These are phyloP conservation scores for Manis javanica DNA, from an alignment of 2,797 vertebrate species.

Conservation along the genomic window DNA sequence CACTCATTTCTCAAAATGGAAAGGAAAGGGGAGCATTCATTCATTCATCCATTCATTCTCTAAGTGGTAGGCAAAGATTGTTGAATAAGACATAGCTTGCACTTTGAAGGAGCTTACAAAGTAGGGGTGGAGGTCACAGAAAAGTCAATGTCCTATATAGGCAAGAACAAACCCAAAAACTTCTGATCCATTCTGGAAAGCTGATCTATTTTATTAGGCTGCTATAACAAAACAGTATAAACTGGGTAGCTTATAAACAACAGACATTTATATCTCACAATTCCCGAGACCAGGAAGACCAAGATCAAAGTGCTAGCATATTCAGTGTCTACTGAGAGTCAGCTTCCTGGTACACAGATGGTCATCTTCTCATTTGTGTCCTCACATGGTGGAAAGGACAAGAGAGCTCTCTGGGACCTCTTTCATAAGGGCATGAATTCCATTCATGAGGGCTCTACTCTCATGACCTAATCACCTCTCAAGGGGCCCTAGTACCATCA, in stretches of 20 bases:
- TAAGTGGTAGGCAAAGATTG: conserved; percentile 2
- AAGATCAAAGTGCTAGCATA: background rate
- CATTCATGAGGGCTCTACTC: background rate
- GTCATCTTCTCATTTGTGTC: background rate
- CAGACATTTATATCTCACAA: background rate
- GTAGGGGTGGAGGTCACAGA: background rate
- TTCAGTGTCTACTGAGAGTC: background rate
- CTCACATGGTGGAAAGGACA: background rate
- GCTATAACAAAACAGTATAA: background rate
- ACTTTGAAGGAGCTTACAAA: background rate
- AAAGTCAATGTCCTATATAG: background rate
- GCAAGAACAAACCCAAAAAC: background rate
- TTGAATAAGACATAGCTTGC: background rate
- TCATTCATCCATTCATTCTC: background rate
- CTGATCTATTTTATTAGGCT: background rate
- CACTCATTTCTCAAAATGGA: conserved; percentile 28
- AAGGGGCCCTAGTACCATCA: background rate
- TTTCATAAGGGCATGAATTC: background rate
- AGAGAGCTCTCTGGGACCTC: background rate
- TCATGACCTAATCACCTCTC: background rate
- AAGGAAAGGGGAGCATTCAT: background rate
- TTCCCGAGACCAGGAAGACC: background rate
- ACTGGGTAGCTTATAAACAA: background rate
- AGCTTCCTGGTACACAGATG: background rate
- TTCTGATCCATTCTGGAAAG: background rate